Evolutionary conservation across 2,888 invertebrate species (phyloP).

Genomic region (Yponomeuta sedellus): DNA sequence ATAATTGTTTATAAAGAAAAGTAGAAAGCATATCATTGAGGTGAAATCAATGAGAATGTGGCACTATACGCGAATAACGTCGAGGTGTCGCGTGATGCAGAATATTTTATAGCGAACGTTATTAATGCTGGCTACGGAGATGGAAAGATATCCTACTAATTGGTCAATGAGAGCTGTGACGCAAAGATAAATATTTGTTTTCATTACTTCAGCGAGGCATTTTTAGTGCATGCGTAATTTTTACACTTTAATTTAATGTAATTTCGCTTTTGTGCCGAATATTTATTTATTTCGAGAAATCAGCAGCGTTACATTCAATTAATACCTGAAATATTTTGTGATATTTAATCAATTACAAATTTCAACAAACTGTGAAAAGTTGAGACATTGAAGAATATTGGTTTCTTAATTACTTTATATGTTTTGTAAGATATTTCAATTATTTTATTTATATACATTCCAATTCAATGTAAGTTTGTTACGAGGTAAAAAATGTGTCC

Average conservation of each 20-base stretch:
- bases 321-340: too few species aligned
- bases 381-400: too few species aligned
- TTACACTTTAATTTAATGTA: neutral
- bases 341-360: too few species aligned
- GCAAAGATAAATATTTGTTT: conserved; percentile 9
- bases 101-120: conserved; percentile 9
- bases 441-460: too few species aligned
- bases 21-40: conserved; percentile 16
- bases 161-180: conserved; percentile 4
- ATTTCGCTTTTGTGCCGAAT: neutral
- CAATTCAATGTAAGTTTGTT: too few species aligned
- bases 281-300: too few species aligned
- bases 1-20: conserved; percentile 3
- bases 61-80: conserved; percentile 12
- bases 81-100: conserved; percentile 14
- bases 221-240: neutral
- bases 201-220: conserved; percentile 1
- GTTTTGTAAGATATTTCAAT: too few species aligned
- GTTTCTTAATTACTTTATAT: too few species aligned
- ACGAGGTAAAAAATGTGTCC: neutral
- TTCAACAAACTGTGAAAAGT: too few species aligned
- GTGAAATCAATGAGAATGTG: conserved; percentile 18
- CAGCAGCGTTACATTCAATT: too few species aligned
- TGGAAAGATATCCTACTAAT: conserved; percentile 14
- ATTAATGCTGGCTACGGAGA: conserved; percentile 10